Conservation (phyloP, 2,888 invertebrate genomes). For the Meteorus cinctellus region DNA sequence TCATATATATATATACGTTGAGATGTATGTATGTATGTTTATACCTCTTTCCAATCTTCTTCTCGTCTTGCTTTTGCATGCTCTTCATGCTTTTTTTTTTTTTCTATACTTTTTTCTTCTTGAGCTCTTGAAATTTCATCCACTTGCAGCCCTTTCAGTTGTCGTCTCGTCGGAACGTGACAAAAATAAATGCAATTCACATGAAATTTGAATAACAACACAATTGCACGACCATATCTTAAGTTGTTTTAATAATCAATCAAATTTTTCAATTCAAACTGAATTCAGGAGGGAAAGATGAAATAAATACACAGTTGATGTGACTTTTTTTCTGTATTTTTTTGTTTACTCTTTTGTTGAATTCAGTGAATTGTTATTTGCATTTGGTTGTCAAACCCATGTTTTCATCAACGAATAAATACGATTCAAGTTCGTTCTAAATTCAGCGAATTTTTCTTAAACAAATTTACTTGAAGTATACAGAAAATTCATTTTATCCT, state of each 20-base stretch:
- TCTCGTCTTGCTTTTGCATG: constrained; percentile 25
- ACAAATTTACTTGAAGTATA: no score
- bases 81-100: constrained; percentile 13
- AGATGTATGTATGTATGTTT: neutral
- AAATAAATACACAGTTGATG: neutral
- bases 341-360: neutral
- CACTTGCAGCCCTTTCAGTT: constrained; percentile 35
- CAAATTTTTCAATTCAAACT: neutral
- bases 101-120: constrained; percentile 19
- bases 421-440: no score
- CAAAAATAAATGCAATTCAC: constrained; percentile 24
- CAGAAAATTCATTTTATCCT: no score
- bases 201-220: constrained; percentile 26
- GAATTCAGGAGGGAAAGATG: neutral
- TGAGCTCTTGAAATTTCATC: constrained; percentile 38
- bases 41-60: constrained; percentile 32
- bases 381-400: no score
- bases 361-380: no score
- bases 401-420: no score
- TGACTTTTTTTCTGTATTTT: neutral
- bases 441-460: no score
- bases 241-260: neutral
- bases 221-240: neutral
- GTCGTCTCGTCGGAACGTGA: constrained; percentile 22
- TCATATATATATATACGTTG: neutral